Evolutionary conservation across 2,888 invertebrate species (phyloP).

Genomic region (Beris chalybata): DNA sequence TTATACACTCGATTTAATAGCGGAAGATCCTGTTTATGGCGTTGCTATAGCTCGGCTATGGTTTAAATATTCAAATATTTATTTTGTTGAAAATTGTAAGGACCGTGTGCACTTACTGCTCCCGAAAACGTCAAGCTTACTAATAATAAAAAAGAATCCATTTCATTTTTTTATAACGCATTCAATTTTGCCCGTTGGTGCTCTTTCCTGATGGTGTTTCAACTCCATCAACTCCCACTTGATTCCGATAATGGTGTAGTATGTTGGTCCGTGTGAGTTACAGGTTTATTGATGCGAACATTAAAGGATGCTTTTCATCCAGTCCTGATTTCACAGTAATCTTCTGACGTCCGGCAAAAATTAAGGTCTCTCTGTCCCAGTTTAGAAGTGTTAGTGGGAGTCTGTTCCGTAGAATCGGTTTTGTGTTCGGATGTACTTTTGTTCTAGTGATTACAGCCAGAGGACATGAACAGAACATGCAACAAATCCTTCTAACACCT

Average conservation of each 20-base stretch:
- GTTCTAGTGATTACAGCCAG: neutral
- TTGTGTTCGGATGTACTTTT: neutral
- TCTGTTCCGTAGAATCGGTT: neutral
- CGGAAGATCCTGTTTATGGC: too few relatives aligned
- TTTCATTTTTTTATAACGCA: too few relatives aligned
- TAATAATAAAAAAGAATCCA: too few relatives aligned
- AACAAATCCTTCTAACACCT: conserved; percentile 10
- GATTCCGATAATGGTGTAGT: neutral
- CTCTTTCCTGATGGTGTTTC: neutral
- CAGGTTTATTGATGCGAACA: conserved; percentile 22
- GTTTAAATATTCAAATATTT: too few relatives aligned
- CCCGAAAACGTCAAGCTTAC: too few relatives aligned
- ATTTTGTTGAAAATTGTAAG: too few relatives aligned
- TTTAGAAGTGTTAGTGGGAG: conserved; percentile 5
- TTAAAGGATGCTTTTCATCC: conserved; percentile 7
- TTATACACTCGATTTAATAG: too few relatives aligned
- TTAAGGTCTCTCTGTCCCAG: neutral
- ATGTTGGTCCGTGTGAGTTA: neutral
- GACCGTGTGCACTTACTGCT: too few relatives aligned
- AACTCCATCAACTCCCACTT: conserved; percentile 1
- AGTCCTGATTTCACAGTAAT: neutral
- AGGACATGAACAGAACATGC: conserved; percentile 9
- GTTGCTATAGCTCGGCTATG: too few relatives aligned
- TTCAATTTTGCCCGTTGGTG: neutral
- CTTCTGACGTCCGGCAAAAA: neutral